A percentile compares a stretch with the other conserved stretches of the same genome.
phyloP scores from a whole-genome alignment of 2,113 vertebrate species.

The Rana temporaria region DNA sequence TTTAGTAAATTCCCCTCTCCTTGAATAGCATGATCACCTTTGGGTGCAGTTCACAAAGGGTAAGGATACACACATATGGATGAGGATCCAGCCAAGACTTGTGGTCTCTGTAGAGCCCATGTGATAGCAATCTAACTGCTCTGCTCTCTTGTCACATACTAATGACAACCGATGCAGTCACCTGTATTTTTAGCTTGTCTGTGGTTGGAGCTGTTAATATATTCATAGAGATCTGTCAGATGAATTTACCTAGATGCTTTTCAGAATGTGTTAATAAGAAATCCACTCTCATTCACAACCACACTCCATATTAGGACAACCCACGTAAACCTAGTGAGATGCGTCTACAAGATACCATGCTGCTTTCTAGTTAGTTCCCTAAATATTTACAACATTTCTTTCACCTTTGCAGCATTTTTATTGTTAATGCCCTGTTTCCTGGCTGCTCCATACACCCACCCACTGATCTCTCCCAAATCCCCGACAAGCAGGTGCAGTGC shows the following conservation, averaged over 20 bases:
- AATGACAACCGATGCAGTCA: not conserved
- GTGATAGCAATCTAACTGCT: not conserved
- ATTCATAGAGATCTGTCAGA: not conserved
- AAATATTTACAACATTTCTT: conserved; percentile 44
- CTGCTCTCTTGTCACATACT: not conserved
- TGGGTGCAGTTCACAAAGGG: no score
- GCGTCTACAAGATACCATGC: not conserved
- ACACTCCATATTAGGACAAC: not conserved
- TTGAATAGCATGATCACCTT: no score
- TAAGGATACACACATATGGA: no score
- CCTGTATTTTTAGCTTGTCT: not conserved
- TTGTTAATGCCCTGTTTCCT: conserved; percentile 47
- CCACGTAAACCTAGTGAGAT: not conserved
- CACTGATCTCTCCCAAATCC: conserved; percentile 15
- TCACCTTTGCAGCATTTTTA: conserved; percentile 45
- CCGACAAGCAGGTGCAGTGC: conserved; percentile 24
- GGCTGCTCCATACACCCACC: conserved; percentile 33
- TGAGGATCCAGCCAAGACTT: no score
- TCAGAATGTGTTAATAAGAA: not conserved
- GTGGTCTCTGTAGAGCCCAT: no score
- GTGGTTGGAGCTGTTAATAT: not conserved
- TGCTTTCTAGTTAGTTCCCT: conserved; percentile 30
- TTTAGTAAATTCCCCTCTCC: no score
- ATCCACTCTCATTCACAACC: not conserved
- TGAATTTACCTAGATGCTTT: not conserved